phyloP scores from a whole-genome alignment of 2,113 vertebrate species.

The Mastomys coucha region DNA sequence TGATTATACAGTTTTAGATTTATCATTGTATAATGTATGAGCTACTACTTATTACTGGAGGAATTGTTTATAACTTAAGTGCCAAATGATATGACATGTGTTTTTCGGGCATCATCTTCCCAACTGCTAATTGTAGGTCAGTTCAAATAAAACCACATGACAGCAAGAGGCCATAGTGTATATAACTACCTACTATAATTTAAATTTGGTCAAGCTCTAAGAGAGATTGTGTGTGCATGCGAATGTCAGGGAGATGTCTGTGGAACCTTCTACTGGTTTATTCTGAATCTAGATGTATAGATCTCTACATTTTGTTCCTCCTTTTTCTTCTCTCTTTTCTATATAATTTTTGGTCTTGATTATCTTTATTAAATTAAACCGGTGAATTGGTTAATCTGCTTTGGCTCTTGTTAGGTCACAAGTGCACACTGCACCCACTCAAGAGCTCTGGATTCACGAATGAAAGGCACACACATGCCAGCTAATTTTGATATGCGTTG shows the following conservation, averaged over 20 bases:
- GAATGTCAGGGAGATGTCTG: not conserved
- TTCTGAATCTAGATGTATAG: not conserved
- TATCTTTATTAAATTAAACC: not conserved
- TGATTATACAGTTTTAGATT: not conserved
- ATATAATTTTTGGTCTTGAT: not conserved
- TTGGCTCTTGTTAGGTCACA: too few species aligned
- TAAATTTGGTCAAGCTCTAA: not conserved
- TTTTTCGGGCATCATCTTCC: not conserved
- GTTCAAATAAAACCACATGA: not conserved
- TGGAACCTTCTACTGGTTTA: not conserved
- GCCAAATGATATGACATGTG: not conserved
- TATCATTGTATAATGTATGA: not conserved
- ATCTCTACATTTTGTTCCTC: not conserved
- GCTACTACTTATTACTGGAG: not conserved
- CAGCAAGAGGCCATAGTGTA: not conserved
- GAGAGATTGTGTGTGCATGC: not conserved
- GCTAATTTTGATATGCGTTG: too few species aligned
- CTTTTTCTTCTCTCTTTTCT: rapidly evolving
- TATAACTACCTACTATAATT: not conserved
- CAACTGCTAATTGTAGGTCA: not conserved
- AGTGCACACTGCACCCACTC: too few species aligned
- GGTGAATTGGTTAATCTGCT: too few species aligned
- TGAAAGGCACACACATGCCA: too few species aligned
- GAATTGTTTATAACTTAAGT: not conserved
- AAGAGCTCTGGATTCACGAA: too few species aligned